A percentile compares a stretch with the other conserved stretches of the same genome.
These are phyloP conservation scores for Eospalax fontanierii DNA, from an alignment of 2,797 vertebrate species.

Conservation along the genomic window DNA sequence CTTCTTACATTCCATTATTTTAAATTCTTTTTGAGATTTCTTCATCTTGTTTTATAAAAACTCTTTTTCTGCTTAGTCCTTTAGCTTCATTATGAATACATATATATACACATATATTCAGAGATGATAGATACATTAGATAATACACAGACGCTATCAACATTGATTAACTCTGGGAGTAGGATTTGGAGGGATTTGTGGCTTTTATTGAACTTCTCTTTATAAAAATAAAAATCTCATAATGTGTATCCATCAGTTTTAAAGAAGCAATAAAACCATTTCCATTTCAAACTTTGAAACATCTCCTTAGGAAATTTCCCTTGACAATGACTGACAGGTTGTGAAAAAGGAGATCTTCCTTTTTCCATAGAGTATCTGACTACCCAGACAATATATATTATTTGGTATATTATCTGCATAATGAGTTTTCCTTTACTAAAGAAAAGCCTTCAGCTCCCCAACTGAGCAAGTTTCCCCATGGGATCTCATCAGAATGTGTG, in stretches of 20 bases:
- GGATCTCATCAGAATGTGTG: conserved; percentile 23
- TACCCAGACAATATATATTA: not conserved
- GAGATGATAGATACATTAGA: not conserved
- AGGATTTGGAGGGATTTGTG: not conserved
- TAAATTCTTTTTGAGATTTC: conserved; percentile 3
- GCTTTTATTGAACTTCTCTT: conserved; percentile 60
- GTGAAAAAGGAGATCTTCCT: not conserved
- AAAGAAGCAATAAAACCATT: conserved; percentile 37
- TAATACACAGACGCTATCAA: not conserved
- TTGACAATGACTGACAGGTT: conserved; percentile 35
- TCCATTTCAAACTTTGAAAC: not conserved
- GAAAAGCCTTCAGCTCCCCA: not conserved
- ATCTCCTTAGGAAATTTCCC: conserved; percentile 14
- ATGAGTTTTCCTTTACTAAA: conserved; percentile 3
- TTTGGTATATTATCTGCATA: not conserved
- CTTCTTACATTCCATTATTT: conserved; percentile 59
- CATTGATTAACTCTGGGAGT: not conserved
- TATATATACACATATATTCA: not conserved
- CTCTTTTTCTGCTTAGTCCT: not conserved
- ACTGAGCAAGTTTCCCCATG: not conserved
- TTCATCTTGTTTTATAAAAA: conserved; percentile 4
- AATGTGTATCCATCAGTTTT: not conserved
- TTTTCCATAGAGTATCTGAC: conserved; percentile 7
- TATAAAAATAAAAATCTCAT: conserved; percentile 50
- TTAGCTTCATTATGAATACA: not conserved